These are phyloP conservation scores for Synaphobranchus kaupii DNA, from an alignment of 2,797 vertebrate genomes.

Conservation along the genomic window DNA sequence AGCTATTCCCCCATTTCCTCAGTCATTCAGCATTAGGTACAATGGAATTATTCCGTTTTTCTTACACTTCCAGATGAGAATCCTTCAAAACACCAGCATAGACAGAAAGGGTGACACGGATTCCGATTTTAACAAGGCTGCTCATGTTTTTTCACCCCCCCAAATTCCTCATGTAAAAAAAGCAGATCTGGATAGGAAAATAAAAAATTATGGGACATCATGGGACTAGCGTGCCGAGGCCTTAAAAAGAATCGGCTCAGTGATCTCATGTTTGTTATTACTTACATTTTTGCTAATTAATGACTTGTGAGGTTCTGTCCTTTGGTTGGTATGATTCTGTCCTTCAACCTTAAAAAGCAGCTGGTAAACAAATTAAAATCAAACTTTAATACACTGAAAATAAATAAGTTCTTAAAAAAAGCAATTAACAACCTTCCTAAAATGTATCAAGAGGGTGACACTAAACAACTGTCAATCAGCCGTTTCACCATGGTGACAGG, in stretches of 20 bases:
- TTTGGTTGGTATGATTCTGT: slow-evolving; percentile 74
- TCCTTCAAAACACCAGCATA: not conserved
- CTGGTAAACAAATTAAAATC: slow-evolving; percentile 49
- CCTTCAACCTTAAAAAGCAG: slow-evolving; percentile 78
- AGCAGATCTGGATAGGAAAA: not conserved
- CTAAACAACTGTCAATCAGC: not conserved
- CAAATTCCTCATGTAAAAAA: too few relatives aligned
- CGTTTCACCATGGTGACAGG: not conserved
- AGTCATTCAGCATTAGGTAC: not conserved
- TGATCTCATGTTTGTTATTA: not conserved
- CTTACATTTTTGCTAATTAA: slow-evolving; percentile 80
- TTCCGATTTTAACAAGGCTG: not conserved
- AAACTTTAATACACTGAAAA: not conserved
- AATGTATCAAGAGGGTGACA: not conserved
- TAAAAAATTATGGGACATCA: not conserved
- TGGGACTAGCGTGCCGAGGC: not conserved
- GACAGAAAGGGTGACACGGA: too few relatives aligned
- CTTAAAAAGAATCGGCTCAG: not conserved
- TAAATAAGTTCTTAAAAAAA: not conserved
- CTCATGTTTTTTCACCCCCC: too few relatives aligned
- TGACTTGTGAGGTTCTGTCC: slow-evolving; percentile 77
- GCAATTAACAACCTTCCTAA: too few relatives aligned
- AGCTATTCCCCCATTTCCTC: not conserved
- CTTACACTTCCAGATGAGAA: not conserved
- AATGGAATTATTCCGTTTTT: not conserved